phyloP scores from a whole-genome alignment of 2,113 vertebrate species.

The Dicaeum eximium region DNA sequence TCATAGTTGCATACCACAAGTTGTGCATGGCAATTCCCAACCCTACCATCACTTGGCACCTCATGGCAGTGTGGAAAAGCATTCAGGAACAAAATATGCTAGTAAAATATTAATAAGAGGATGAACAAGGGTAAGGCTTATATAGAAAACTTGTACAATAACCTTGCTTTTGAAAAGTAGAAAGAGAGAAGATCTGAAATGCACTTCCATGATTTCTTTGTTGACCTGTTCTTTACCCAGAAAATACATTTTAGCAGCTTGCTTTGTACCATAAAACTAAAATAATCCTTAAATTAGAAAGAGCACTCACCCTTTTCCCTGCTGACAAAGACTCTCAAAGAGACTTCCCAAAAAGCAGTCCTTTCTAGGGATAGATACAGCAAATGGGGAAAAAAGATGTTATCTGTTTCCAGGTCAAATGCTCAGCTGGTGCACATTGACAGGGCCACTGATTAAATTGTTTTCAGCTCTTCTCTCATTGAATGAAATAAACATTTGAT shows the following conservation, averaged over 20 bases:
- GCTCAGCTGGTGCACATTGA: not conserved
- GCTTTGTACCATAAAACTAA: not conserved
- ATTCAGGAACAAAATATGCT: not conserved
- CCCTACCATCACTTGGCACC: not conserved
- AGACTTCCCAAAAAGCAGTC: accelerated
- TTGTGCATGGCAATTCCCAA: not conserved
- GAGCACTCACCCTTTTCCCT: not conserved
- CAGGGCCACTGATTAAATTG: not conserved
- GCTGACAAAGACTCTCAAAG: not conserved
- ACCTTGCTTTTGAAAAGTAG: not conserved
- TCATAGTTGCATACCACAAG: not conserved
- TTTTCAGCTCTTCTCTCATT: not conserved
- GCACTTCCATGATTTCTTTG: not conserved
- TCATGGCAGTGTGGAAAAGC: not conserved
- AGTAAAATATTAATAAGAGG: not conserved
- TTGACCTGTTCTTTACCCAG: not conserved
- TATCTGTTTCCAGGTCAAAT: not conserved
- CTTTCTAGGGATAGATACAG: not conserved
- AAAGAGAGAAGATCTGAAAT: not conserved
- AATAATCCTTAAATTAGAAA: not conserved
- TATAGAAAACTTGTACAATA: not conserved
- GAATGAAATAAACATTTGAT: not conserved
- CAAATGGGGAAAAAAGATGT: not conserved
- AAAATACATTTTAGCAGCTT: not conserved
- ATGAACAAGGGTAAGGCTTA: not conserved